Conservation (phyloP, 2,888 invertebrate genomes). For the Lepas anatifera region DNA sequence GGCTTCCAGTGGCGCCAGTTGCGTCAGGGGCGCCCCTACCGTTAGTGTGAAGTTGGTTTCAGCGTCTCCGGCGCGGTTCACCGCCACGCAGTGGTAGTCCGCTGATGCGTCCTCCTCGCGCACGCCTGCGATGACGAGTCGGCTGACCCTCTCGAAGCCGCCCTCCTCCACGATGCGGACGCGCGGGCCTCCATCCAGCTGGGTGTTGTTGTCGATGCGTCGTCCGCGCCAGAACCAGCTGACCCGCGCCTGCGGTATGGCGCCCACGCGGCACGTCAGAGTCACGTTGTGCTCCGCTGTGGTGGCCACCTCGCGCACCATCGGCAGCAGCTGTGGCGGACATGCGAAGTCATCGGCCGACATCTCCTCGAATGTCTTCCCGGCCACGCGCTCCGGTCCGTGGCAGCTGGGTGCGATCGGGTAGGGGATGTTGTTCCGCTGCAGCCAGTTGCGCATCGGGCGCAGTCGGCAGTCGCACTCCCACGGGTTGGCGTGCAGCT, state of each 20-base stretch:
- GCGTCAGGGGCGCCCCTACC: constrained; percentile 19
- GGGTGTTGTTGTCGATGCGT: constrained; percentile 21
- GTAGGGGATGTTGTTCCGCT: constrained; percentile 49
- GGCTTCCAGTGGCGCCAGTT: constrained; percentile 19
- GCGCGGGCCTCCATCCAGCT: constrained; percentile 47
- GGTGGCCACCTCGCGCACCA: constrained; percentile 54
- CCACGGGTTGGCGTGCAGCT: constrained; percentile 79
- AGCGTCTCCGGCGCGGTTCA: constrained; percentile 67
- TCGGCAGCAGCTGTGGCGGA: constrained; percentile 48
- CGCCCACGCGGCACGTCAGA: constrained; percentile 64
- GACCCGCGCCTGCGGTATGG: constrained; percentile 63
- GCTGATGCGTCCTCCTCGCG: constrained; percentile 70
- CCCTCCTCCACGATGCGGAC: constrained; percentile 19
- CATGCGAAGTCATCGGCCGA: constrained; percentile 74
- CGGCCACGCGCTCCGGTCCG: constrained; percentile 29
- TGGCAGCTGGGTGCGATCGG: constrained; percentile 63
- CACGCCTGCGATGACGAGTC: constrained; percentile 60
- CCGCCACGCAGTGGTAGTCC: constrained; percentile 63
- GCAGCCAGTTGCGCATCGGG: constrained; percentile 68
- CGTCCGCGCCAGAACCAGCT: constrained; percentile 33
- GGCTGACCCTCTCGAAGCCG: constrained; percentile 50
- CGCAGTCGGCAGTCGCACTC: constrained; percentile 73
- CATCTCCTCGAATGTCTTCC: constrained; percentile 60
- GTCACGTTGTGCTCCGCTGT: constrained; percentile 74
- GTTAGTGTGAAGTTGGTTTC: constrained; percentile 67